These are phyloP conservation scores for Argyra leucocephala DNA, from an alignment of 2,888 invertebrate species.

Conservation along the genomic window DNA sequence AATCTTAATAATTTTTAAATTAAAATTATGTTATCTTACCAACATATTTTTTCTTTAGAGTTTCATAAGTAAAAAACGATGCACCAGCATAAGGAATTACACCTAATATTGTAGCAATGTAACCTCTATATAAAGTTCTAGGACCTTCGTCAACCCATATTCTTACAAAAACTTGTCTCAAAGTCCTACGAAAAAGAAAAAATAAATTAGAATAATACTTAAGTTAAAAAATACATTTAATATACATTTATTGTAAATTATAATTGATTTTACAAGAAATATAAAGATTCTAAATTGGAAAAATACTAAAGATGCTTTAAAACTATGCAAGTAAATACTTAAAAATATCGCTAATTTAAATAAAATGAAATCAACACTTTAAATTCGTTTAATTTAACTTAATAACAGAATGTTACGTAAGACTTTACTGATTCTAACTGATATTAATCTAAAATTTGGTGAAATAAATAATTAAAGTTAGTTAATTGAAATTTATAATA, in stretches of 20 bases:
- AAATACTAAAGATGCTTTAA: too few relatives aligned
- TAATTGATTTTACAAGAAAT: background rate
- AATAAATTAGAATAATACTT: background rate
- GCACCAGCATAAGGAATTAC: constrained; percentile 95
- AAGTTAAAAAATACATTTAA: background rate
- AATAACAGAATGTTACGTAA: too few relatives aligned
- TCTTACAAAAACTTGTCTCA: constrained; percentile 53
- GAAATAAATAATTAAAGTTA: too few relatives aligned
- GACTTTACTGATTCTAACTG: too few relatives aligned
- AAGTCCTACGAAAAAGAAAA: constrained; percentile 32
- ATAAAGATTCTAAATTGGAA: too few relatives aligned
- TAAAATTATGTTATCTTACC: constrained; percentile 50
- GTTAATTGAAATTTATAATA: too few relatives aligned
- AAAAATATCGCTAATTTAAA: too few relatives aligned
- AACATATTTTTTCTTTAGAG: constrained; percentile 68
- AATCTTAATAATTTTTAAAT: too few relatives aligned
- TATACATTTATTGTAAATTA: background rate
- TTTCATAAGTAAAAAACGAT: constrained; percentile 95
- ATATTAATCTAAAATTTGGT: too few relatives aligned
- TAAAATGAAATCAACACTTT: too few relatives aligned
- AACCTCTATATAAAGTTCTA: constrained; percentile 71
- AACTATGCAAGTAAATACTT: too few relatives aligned
- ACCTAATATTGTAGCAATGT: constrained; percentile 80
- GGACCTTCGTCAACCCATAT: constrained; percentile 72
- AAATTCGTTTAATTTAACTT: too few relatives aligned